Evolutionary conservation across 2,113 vertebrate genomes (phyloP).

Genomic region (Mesembrinibis cayennensis): DNA sequence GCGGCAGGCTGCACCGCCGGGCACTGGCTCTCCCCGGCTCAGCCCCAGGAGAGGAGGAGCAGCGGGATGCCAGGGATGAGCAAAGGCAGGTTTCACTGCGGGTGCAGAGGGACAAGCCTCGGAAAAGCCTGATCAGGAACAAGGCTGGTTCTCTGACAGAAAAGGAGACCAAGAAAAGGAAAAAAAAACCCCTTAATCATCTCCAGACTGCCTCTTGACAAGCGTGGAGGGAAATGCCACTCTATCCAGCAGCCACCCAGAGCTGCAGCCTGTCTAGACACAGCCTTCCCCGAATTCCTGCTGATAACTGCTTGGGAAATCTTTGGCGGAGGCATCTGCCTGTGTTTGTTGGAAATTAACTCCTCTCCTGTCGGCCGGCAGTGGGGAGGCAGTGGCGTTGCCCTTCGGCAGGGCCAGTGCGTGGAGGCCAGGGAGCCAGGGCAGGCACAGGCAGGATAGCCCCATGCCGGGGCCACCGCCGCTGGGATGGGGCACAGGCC

Average conservation of each 20-base stretch:
- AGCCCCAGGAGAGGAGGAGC: background rate
- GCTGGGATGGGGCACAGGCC: background rate
- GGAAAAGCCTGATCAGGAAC: background rate
- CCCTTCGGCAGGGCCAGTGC: background rate
- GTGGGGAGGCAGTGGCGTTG: fast-evolving
- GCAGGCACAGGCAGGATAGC: background rate
- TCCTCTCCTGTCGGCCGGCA: fast-evolving
- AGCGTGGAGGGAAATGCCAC: slow-evolving; percentile 41
- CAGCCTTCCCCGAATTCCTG: slow-evolving; percentile 43
- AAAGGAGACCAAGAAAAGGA: background rate
- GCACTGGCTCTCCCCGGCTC: background rate
- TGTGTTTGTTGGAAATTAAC: background rate
- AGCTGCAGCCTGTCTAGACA: slow-evolving; percentile 72
- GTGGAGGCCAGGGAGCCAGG: fast-evolving
- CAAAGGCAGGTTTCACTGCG: background rate
- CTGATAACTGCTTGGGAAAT: slow-evolving; percentile 20
- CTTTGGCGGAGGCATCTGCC: background rate
- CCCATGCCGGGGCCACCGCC: fast-evolving
- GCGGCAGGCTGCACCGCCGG: fast-evolving
- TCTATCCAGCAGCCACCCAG: slow-evolving; percentile 23
- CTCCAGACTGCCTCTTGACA: slow-evolving; percentile 51
- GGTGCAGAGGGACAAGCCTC: fast-evolving
- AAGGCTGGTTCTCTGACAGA: background rate
- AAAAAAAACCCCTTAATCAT: background rate
- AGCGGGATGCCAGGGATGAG: background rate